Conservation (phyloP, 2,113 vertebrate species). For the Nothoprocta pentlandii region DNA sequence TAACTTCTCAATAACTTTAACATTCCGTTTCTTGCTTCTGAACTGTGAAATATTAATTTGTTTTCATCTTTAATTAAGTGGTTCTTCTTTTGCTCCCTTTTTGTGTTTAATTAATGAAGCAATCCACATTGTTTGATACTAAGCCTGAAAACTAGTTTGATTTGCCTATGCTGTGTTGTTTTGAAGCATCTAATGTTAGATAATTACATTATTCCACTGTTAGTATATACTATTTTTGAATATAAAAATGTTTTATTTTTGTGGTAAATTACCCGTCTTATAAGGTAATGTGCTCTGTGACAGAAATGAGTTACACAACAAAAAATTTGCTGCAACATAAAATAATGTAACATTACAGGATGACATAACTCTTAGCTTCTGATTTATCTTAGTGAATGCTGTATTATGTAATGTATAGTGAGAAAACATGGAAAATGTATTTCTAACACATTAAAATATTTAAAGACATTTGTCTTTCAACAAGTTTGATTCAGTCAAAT, state of each 20-base stretch:
- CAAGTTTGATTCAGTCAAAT: slow-evolving; percentile 17
- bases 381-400: background rate
- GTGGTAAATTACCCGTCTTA: background rate
- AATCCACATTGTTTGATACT: background rate
- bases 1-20: background rate
- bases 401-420: background rate
- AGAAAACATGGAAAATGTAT: background rate
- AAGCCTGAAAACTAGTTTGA: slow-evolving; percentile 26
- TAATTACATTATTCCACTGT: background rate
- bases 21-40: background rate
- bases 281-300: background rate
- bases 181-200: background rate
- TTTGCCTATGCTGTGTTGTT: background rate
- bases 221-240: background rate
- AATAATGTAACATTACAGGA: background rate
- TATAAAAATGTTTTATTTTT: slow-evolving; percentile 9
- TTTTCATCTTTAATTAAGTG: slow-evolving; percentile 10
- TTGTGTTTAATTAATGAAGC: background rate
- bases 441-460: slow-evolving; percentile 18
- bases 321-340: background rate
- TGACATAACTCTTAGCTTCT: background rate
- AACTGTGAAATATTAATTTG: background rate
- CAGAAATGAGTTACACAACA: background rate
- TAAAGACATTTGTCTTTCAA: background rate
- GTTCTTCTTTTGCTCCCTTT: background rate